Base-by-base conservation (phyloP, 2,113 vertebrate species). In the Melanotaenia duboulayi region DNA sequence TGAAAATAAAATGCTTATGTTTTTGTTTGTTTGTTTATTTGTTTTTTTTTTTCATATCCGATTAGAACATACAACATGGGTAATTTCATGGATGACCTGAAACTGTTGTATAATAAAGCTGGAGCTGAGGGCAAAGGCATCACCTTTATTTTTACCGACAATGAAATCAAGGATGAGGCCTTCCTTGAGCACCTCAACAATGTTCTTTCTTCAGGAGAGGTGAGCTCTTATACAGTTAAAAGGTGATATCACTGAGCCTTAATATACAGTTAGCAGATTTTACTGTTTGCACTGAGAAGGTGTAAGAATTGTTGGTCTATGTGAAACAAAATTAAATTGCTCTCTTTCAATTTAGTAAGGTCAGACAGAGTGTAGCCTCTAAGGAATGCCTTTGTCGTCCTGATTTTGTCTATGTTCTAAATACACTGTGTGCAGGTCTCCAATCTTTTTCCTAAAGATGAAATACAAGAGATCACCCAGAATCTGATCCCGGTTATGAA, bases 171-270 rank as follows among this genome's bases (percentile, higher is more conserved):
- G 80, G 93, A 95, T 9, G 95, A 95, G 75, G 92, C 92, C 24
- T 96, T 95, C 90, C 89, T 96, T 44, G 95, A 96, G 65, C 95
- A 95, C 48, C 88, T 96, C 81, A 95, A 96, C 90, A 96, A 94
- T 70, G 89, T 96, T 71, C 86, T 96, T 68, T 85, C 95, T 54
- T 96, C 94, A 50, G 95, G 94, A 54, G 95, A 95, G 90, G 90
- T 90, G 61, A 50, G 44, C 56, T 49, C 28, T 28, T 13, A 40
- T 17, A 44, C 1, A 3, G 42, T 12, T 44, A 16, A 13, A 44
- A 44, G 11, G 42, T 2, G 4, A 14, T 44, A 17, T 44, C 14
- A 28, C 3, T 28, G 3, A 28, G 28, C 14, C 42, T 16, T 1
- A 44, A 39, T 39, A 6, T 6, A 28, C 28, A 28, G 6, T 28